Conservation (phyloP, 2,888 invertebrate species). For the Phaedon cochleariae region DNA sequence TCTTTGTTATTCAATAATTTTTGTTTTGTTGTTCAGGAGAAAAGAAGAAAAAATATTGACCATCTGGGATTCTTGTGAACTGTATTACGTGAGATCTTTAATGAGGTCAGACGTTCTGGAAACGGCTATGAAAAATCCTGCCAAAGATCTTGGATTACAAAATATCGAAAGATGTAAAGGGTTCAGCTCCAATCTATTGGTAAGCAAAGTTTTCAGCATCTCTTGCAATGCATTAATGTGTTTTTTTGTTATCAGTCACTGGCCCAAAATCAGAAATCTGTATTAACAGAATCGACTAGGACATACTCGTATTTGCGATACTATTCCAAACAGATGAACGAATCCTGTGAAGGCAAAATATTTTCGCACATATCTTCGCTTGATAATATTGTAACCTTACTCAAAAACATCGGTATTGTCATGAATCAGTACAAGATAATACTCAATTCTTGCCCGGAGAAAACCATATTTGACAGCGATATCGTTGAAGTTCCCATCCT, state of each 20-base stretch:
- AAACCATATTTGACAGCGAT: conserved; percentile 51
- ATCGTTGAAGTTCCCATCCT: conserved; percentile 49
- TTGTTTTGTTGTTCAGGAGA: conserved; percentile 55
- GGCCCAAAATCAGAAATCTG: conserved; percentile 72
- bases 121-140: conserved; percentile 71
- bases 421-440: conserved; percentile 76
- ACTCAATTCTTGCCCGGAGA: conserved; percentile 69
- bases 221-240: not conserved
- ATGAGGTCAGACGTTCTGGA: conserved; percentile 73
- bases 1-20: not conserved
- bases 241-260: conserved; percentile 64
- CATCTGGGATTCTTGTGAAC: conserved; percentile 78
- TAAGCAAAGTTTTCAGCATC: conserved; percentile 53
- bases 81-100: conserved; percentile 77
- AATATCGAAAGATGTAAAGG: conserved; percentile 89
- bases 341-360: conserved; percentile 50
- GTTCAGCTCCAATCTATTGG: conserved; percentile 81
- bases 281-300: conserved; percentile 68
- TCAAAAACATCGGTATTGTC: conserved; percentile 65
- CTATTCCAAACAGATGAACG: conserved; percentile 60
- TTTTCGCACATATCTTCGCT: conserved; percentile 52
- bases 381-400: conserved; percentile 62
- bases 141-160: conserved; percentile 80
- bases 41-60: conserved; percentile 63
- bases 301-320: conserved; percentile 67